These are phyloP conservation scores for Cydia fagiglandana DNA, from an alignment of 1,140 invertebrate genomes.

Conservation along the genomic window DNA sequence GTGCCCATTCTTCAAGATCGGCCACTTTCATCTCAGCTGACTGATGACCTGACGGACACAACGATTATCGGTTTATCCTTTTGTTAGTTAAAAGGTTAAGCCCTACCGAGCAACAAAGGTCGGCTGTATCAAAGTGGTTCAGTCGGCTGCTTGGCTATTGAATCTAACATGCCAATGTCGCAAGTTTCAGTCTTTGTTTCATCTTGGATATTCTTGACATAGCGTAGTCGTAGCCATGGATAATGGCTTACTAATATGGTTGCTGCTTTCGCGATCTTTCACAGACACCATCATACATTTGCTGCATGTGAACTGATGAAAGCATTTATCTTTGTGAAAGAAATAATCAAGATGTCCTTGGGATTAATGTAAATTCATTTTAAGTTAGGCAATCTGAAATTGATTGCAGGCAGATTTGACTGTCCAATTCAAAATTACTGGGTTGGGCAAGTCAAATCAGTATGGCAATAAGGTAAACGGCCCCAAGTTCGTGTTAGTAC, in stretches of 20 bases:
- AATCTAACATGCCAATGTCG: slow-evolving; percentile 20
- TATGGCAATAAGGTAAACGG: no score
- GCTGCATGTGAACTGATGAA: no score
- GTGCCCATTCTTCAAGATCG: slow-evolving; percentile 39
- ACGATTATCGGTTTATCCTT: slow-evolving; percentile 62
- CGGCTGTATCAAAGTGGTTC: slow-evolving; percentile 56
- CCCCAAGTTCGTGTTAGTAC: no score
- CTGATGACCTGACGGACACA: slow-evolving; percentile 68
- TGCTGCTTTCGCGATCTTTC: not conserved
- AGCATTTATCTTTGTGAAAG: no score
- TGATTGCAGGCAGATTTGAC: no score
- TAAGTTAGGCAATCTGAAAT: no score
- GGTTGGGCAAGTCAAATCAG: no score
- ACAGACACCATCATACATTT: not conserved
- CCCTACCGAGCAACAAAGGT: slow-evolving; percentile 52
- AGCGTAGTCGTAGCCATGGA: not conserved
- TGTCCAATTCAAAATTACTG: no score
- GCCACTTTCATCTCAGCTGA: slow-evolving; percentile 65
- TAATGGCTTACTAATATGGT: no score
- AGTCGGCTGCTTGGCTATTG: slow-evolving; percentile 20
- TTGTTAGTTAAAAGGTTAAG: slow-evolving; percentile 62
- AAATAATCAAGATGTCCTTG: no score
- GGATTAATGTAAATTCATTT: no score
- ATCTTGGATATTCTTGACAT: not conserved
- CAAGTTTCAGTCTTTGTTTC: slow-evolving; percentile 16